Evolutionary conservation across 2,888 invertebrate genomes (phyloP).

Genomic region (Aromia moschata): DNA sequence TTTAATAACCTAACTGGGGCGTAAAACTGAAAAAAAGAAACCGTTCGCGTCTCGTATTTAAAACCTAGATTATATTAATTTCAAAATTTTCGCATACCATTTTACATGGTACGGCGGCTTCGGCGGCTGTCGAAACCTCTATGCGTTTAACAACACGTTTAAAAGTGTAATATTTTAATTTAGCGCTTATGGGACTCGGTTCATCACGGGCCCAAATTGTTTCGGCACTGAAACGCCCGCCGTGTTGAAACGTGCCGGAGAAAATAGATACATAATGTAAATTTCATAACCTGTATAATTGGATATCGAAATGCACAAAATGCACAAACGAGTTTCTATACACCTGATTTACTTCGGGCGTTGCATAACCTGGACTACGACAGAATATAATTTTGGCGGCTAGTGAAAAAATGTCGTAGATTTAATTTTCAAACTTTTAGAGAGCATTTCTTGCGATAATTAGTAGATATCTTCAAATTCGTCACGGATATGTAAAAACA

Average conservation of each 20-base stretch:
- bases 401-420: no score
- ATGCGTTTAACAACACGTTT: not conserved
- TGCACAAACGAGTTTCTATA: not conserved
- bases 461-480: no score
- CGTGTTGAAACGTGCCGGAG: not conserved
- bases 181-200: not conserved
- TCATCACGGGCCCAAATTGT: not conserved
- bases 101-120: not conserved
- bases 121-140: not conserved
- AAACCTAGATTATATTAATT: not conserved
- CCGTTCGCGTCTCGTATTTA: not conserved
- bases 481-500: no score
- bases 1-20: not conserved
- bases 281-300: not conserved
- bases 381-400: no score
- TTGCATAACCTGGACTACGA: not conserved
- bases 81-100: not conserved
- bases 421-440: no score
- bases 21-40: not conserved
- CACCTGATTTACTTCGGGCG: not conserved
- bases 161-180: not conserved
- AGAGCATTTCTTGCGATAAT: no score
- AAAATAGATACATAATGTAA: not conserved
- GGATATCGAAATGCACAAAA: not conserved
- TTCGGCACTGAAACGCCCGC: not conserved